Evolutionary conservation across 2,888 invertebrate genomes (phyloP), one percentile per base, ranked within the genome.

Genomic region (Sericinus montela): DNA sequence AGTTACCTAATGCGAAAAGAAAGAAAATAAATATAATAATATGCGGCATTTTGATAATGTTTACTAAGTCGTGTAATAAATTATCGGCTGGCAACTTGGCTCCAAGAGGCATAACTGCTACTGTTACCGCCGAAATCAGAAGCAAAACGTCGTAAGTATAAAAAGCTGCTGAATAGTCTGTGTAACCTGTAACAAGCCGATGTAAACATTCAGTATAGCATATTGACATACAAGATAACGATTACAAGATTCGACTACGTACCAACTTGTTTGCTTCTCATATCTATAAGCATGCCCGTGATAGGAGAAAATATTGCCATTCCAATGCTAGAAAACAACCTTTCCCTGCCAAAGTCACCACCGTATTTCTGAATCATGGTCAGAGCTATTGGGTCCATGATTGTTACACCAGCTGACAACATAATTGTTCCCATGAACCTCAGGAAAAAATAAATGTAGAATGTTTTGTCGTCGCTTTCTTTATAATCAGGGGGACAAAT

Each of bases 161-260:
- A 76, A 96, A 95, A n/a, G 95, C 95, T n/a, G 95, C 93, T 45
- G 95, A 94, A 80, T 95, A 96, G 76, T 96, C 95, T 1, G 94
- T 94, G 73, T 94, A 94, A 58, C 94, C 95, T 89, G 91, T 63
- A 72, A 82, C 72, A 72, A 75, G 69, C 64, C 64, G 69, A 69
- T 69, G 73, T 72, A 73, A 75, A 78, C 68, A 72, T 75, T 67
- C 63, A 69, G 60, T 52, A 59, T 55, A 23, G 37, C 34, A 52
- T 83, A 83, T 84, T 84, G 80, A 82, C 77, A 77, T 66, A 72
- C 62, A 59, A 72, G 84, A 86, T 86, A 84, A 77, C 72, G 67
- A 75, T 75, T 75, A 69, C 62, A 59, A 72, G 72, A 75, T 70
- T 65, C 60, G 53, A 59, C 55, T 74, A 85, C 89, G 63, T 70